These are phyloP conservation scores for Terrapene triunguis DNA, from an alignment of 2,113 vertebrate genomes.

Conservation along the genomic window DNA sequence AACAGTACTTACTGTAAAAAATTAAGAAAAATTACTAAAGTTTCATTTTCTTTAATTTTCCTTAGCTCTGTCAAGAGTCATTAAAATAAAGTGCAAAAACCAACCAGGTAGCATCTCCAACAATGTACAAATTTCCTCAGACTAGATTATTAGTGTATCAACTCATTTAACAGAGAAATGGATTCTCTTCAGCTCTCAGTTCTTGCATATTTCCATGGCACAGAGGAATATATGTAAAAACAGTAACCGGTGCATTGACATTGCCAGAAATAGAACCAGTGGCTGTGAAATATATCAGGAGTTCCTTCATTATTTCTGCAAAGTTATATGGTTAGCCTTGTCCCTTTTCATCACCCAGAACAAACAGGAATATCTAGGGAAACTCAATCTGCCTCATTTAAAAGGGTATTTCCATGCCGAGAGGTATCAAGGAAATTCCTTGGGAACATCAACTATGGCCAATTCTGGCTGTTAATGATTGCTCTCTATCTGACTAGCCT, in stretches of 20 bases:
- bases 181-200: background rate
- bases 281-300: background rate
- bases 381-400: background rate
- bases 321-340: background rate
- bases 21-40: background rate
- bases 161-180: background rate
- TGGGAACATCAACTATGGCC: background rate
- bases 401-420: conserved; percentile 17
- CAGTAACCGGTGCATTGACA: background rate
- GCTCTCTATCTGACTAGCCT: background rate
- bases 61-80: background rate
- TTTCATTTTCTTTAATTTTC: background rate
- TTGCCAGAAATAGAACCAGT: background rate
- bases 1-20: background rate
- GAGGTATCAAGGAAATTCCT: background rate
- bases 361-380: background rate
- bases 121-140: background rate
- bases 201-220: background rate
- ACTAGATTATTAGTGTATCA: background rate
- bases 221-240: background rate
- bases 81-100: background rate
- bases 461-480: background rate
- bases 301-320: background rate
- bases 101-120: background rate
- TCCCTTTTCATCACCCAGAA: background rate